Evolutionary conservation across 1,140 invertebrate species (phyloP).

Genomic region (Branchinecta lynchi): DNA sequence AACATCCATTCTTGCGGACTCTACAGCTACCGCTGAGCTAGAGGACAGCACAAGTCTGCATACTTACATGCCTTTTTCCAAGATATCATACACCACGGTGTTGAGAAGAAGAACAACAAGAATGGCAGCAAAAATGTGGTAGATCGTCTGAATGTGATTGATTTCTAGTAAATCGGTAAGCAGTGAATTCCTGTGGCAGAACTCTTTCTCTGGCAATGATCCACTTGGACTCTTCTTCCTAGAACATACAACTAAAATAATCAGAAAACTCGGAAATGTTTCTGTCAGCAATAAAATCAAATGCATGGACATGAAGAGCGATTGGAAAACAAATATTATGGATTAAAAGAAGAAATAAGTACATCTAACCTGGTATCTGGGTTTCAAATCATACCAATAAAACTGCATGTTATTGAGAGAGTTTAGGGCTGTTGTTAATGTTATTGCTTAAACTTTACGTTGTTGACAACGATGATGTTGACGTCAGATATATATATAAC

Average conservation of each 20-base stretch:
- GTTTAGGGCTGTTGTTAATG: too few species aligned
- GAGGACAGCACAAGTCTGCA: not conserved
- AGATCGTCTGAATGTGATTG: constrained; percentile 60
- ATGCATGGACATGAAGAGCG: too few species aligned
- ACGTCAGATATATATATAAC: too few species aligned
- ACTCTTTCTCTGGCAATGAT: constrained; percentile 44
- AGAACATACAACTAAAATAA: not conserved
- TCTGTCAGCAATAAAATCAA: too few species aligned
- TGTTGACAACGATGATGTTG: too few species aligned
- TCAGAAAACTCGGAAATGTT: too few species aligned
- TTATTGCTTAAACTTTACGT: too few species aligned
- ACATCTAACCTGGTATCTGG: too few species aligned
- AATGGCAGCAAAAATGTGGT: constrained; percentile 66
- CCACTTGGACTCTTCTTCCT: constrained; percentile 28
- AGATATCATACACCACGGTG: constrained; percentile 50
- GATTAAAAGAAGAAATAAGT: too few species aligned
- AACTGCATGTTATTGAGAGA: too few species aligned
- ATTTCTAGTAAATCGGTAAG: constrained; percentile 61
- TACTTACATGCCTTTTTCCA: constrained; percentile 55
- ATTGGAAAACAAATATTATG: too few species aligned
- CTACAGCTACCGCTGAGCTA: not conserved
- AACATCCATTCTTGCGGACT: not conserved
- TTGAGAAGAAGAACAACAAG: constrained; percentile 56
- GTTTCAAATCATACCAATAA: too few species aligned
- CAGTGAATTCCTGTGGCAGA: constrained; percentile 48